Evolutionary conservation across 2,113 vertebrate species (phyloP), one percentile per base, ranked within the genome.

Genomic region (Otolemur garnettii): DNA sequence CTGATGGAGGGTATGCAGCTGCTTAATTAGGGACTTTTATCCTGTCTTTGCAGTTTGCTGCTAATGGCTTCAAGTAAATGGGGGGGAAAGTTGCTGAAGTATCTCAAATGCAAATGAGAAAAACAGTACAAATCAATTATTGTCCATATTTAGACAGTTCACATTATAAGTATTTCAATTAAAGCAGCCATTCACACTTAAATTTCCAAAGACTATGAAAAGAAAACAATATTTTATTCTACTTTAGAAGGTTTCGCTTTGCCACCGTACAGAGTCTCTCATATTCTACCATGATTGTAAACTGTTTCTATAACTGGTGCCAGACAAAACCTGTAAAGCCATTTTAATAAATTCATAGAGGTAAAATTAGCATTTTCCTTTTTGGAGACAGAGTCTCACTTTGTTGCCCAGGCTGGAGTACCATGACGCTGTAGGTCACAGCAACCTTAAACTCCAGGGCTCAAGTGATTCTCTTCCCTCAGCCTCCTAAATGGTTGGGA

Each of bases 51-150:
- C 93, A 64, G 68, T 91, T 91, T 90, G 69, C 24, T 69, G 84
- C 88, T 93, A 95, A 87, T 84, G 81, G 60, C 45, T 57, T 95
- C 30, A 84, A 89, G 60, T 83, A 95, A 97, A 79, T 66, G 77
- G 91, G 33, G 42, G 59, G 55, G 71, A 89, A 95, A 94, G 24
- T 81, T 93, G 91, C 91, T 96, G 83, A 97, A 72, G 74, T 88
- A 72, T 89, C 74, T 91, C 75, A 95, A 96, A 97, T 89, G 79
- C 66, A 91, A 91, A 95, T 95, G 77, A 93, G 82, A 95, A 88
- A 89, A 92, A 66, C 57, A 83, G 60, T 45, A 60, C 21, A 92
- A 87, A 96, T 95, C 91, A 92, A 90, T 97, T 90, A 94, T 83
- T 82, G 64, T 92, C 84, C 78, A 62, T 88, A 94, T 94, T 92